Conservation (phyloP, 1,140 invertebrate species). For the Ostrea edulis region DNA sequence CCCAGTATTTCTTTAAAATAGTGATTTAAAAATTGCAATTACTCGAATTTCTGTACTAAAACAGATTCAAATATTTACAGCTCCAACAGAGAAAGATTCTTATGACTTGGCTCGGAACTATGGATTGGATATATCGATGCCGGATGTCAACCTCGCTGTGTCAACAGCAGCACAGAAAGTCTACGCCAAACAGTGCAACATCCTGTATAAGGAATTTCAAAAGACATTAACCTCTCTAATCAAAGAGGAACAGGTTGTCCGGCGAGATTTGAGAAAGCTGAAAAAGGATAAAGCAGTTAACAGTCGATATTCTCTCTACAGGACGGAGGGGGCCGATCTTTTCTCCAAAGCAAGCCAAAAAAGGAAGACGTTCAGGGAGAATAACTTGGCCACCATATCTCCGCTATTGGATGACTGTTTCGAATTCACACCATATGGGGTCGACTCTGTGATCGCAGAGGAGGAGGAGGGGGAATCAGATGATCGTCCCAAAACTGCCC, state of each 20-base stretch:
- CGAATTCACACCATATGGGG: slow-evolving; percentile 51
- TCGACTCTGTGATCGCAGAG: slow-evolving; percentile 54
- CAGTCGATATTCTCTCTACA: slow-evolving; percentile 50
- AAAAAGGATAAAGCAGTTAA: slow-evolving; percentile 49
- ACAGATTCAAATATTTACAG: background rate
- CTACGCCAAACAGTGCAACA: slow-evolving; percentile 44
- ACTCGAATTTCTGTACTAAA: too few species aligned
- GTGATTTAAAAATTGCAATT: too few species aligned
- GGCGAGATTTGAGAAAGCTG: slow-evolving; percentile 39
- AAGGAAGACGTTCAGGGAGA: slow-evolving; percentile 50
- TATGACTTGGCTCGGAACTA: slow-evolving; percentile 51
- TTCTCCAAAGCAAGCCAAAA: slow-evolving; percentile 51
- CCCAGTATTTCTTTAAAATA: too few species aligned
- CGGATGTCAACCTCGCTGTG: slow-evolving; percentile 45
- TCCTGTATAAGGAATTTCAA: slow-evolving; percentile 53
- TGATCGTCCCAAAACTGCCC: slow-evolving; percentile 50
- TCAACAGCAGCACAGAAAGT: slow-evolving; percentile 40
- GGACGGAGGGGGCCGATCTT: slow-evolving; percentile 48
- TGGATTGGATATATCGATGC: slow-evolving; percentile 56
- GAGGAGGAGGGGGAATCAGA: slow-evolving; percentile 39
- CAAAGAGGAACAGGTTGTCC: slow-evolving; percentile 52
- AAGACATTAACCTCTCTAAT: slow-evolving; percentile 48
- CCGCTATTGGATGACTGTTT: slow-evolving; percentile 44
- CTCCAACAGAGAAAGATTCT: slow-evolving; percentile 33
- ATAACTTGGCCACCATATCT: slow-evolving; percentile 43